Evolutionary conservation across 2,797 vertebrate species (phyloP), one percentile per base, ranked within the genome.

Genomic region (Mus caroli): DNA sequence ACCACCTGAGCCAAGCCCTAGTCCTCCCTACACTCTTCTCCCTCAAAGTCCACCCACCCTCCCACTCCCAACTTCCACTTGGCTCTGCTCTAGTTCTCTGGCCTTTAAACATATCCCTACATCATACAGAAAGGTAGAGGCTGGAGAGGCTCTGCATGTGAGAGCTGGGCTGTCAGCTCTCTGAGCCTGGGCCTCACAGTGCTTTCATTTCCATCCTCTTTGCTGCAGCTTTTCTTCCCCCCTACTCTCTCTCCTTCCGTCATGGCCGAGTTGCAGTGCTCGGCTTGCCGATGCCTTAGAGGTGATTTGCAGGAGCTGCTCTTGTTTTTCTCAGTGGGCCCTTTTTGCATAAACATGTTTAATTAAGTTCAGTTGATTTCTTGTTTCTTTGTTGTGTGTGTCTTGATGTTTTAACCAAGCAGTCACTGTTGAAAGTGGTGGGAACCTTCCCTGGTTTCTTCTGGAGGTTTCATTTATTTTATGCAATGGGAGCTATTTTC

Each of bases 351-450:
- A 37, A 37, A 54, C 71, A 46, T 80, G 52, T 84, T 94, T 73
- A 46, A 46, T 73, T 31, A 96, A 78, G 31, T 90, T 22, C n/a
- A 20, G 1, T 64, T 71, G 17, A 87, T 28, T 50, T 87, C 22
- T 37, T 86, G 84, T 80, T 80, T 69, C 62, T 87, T 60, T 34
- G 20, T 85, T 91, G n/a, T 14, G 19, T 91, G 13, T 95, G 90
- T 73, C 62, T 92, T 82, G 43, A 85, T 77, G 71, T 40, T 85
- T 56, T 91, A 80, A 60, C 46, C 28, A 95, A 92, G 58, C 90
- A 89, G 69, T 71, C 1, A 1, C 67, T 88, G 56, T 43, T 37
- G 78, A 67, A 50, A 67, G 31, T 13, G 43, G 62, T 67, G 31
- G 43, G 43, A 67, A 22, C 13, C 43, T 85, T n/a, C 83, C 17